These are phyloP conservation scores for Hemiprocne comata DNA, from an alignment of 2,113 vertebrate species.

Conservation along the genomic window DNA sequence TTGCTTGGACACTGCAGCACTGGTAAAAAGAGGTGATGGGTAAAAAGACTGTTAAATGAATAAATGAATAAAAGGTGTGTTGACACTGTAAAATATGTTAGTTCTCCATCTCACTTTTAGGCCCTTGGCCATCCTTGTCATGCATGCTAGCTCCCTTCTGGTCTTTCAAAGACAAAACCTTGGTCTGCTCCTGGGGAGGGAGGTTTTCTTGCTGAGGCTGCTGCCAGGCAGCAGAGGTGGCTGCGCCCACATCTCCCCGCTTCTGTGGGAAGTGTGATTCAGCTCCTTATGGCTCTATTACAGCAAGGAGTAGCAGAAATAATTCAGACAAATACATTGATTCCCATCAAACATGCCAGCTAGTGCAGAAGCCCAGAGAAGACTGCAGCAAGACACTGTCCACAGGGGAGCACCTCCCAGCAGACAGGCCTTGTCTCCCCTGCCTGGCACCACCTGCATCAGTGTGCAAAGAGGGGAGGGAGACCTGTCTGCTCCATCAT, in stretches of 20 bases:
- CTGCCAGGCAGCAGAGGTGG: rapidly evolving
- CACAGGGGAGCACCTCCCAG: rapidly evolving
- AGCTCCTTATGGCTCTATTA: background rate
- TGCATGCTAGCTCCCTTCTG: rapidly evolving
- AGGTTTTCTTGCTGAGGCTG: background rate
- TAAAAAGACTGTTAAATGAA: background rate
- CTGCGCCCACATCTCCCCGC: rapidly evolving
- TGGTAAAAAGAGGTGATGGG: background rate
- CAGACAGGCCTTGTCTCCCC: background rate
- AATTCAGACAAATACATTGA: rapidly evolving
- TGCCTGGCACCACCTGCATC: too few species aligned
- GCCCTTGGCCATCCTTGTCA: too few species aligned
- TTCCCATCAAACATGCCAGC: background rate
- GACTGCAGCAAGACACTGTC: rapidly evolving
- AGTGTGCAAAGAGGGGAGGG: rapidly evolving
- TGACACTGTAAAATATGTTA: background rate
- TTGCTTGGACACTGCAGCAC: background rate
- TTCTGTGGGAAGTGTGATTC: background rate
- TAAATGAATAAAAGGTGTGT: background rate
- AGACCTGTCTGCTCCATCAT: rapidly evolving
- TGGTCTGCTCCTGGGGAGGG: rapidly evolving
- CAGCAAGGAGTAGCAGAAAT: background rate
- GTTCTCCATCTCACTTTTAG: background rate
- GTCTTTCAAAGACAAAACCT: background rate
- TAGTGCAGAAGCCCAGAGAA: rapidly evolving